A percentile compares a stretch with the other conserved stretches of the same genome.
These are phyloP conservation scores for Lepidurus packardi DNA, from an alignment of 1,140 invertebrate species.

Conservation along the genomic window DNA sequence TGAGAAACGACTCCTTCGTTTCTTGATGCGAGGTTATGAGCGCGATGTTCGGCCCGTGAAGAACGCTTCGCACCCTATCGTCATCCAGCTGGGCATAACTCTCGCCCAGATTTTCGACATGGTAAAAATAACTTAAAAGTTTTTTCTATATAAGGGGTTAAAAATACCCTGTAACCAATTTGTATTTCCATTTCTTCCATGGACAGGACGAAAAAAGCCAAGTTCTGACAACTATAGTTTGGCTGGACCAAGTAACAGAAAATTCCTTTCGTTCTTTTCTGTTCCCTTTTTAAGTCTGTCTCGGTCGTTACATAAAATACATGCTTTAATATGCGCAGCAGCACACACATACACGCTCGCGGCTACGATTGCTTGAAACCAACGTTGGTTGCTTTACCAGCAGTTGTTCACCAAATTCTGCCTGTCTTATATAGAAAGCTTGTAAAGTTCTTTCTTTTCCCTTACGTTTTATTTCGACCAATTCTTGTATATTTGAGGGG, in stretches of 20 bases:
- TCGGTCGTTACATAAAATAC: not conserved
- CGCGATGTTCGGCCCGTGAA: constrained; percentile 52
- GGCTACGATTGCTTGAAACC: not conserved
- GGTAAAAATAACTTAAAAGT: constrained; percentile 40
- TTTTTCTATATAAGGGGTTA: not conserved
- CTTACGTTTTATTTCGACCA: no score
- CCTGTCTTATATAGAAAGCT: no score
- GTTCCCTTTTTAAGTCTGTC: not conserved
- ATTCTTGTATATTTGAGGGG: no score
- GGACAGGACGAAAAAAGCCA: constrained; percentile 58
- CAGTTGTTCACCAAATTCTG: not conserved
- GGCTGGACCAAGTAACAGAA: constrained; percentile 52
- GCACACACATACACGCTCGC: not conserved
- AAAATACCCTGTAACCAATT: not conserved
- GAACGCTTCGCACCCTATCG: constrained; percentile 51
- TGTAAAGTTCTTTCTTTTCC: no score
- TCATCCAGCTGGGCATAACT: constrained; percentile 54
- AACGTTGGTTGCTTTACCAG: not conserved
- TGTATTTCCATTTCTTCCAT: constrained; percentile 33
- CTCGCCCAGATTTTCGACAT: constrained; percentile 57
- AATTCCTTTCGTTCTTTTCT: constrained; percentile 15
- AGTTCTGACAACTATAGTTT: constrained; percentile 56
- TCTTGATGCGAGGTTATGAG: constrained; percentile 53
- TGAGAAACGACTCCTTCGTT: constrained; percentile 52
- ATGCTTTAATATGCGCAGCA: not conserved